Percentiles rank a stretch among this genome's conserved stretches.
phyloP scores from a whole-genome alignment of 2,888 invertebrate species.

The Pandemis corylana region DNA sequence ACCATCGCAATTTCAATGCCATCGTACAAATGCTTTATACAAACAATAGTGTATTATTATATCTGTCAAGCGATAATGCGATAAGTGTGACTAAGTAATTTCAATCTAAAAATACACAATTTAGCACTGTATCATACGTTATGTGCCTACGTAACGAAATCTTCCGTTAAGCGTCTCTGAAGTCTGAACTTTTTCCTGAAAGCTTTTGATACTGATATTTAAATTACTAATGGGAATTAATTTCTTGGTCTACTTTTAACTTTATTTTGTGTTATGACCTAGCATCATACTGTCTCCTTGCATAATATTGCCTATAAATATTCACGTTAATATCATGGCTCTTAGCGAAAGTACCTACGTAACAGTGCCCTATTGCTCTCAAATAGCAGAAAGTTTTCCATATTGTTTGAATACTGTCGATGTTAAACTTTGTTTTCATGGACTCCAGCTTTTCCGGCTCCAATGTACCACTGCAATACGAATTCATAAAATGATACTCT shows the following conservation, averaged over 20 bases:
- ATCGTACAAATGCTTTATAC: conserved; percentile 23
- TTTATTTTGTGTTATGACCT: background rate
- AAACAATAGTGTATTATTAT: conserved; percentile 31
- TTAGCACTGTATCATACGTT: conserved; percentile 20
- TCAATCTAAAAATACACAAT: conserved; percentile 47
- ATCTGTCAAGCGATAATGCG: conserved; percentile 45
- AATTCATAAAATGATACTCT: conserved; percentile 11
- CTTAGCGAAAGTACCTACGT: background rate
- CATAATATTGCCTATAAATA: background rate
- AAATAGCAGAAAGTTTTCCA: background rate
- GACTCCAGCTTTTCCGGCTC: background rate
- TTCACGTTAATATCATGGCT: background rate
- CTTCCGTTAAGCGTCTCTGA: background rate
- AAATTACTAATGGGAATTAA: background rate
- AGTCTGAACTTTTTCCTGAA: conserved; percentile 18
- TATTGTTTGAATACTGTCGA: background rate
- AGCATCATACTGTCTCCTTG: background rate
- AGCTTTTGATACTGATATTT: background rate
- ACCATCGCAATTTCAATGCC: conserved; percentile 14
- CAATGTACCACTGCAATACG: background rate
- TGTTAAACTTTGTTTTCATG: conserved; percentile 2
- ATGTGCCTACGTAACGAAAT: conserved; percentile 19
- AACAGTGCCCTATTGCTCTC: background rate
- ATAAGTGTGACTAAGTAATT: conserved; percentile 52
- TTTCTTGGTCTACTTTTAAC: background rate